Conservation (phyloP, 1,140 invertebrate genomes). For the Panagrolaimus sp. region DNA sequence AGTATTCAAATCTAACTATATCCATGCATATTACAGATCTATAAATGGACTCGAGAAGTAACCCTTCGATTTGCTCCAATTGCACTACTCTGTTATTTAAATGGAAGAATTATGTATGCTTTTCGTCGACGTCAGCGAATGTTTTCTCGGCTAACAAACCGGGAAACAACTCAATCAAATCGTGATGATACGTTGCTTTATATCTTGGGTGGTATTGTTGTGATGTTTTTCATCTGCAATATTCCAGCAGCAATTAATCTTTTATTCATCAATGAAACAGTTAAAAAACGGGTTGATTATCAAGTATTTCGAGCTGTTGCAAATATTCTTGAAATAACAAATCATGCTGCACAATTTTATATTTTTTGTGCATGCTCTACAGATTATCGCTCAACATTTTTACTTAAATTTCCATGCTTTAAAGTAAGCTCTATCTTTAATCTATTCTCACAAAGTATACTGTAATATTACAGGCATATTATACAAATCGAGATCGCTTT, state of each 20-base stretch:
- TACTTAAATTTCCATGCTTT: constrained; percentile 56
- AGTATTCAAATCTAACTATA: no score
- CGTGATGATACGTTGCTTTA: constrained; percentile 56
- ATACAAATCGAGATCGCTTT: constrained; percentile 38
- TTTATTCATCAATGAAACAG: constrained; percentile 54
- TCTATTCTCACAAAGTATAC: no score
- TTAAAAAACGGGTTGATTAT: constrained; percentile 57
- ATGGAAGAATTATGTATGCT: constrained; percentile 55
- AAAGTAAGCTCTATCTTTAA: constrained; percentile 35
- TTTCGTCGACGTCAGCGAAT: constrained; percentile 54
- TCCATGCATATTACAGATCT: constrained; percentile 36
- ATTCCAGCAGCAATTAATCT: constrained; percentile 57
- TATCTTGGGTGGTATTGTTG: constrained; percentile 54
- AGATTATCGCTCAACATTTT: constrained; percentile 54
- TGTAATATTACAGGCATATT: constrained; percentile 39
- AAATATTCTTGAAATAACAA: constrained; percentile 55
- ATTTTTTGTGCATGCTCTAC: constrained; percentile 58
- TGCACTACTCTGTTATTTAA: constrained; percentile 47
- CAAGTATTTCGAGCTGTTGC: constrained; percentile 57
- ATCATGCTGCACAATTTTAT: constrained; percentile 58
- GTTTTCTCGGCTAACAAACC: constrained; percentile 55
- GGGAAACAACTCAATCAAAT: constrained; percentile 28
- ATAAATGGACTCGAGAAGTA: constrained; percentile 56
- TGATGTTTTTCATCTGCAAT: constrained; percentile 57
- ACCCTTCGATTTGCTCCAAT: constrained; percentile 54